Base-by-base conservation (phyloP, 2,888 invertebrate genomes). In the Tiphia femorata region DNA sequence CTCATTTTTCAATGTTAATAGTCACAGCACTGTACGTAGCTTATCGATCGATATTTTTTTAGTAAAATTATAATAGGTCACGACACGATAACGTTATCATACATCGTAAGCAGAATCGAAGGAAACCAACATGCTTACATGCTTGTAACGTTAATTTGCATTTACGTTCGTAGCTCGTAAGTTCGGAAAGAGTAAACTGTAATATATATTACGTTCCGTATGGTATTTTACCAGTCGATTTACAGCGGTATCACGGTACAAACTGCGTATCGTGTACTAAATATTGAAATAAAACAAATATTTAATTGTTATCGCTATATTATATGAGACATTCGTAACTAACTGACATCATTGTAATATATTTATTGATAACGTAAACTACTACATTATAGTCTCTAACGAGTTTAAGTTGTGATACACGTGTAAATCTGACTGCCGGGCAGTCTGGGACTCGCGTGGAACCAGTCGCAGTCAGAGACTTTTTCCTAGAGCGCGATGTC, bases 151-250 rank as follows among this genome's bases (percentile, higher is more conserved):
- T 62, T 59, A 38, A 55, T 72, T 60, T 64, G 62, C 67, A 69
- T 71, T 75, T 75, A 65, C 54, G 62, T 74, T 74, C 53, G 37
- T 41, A 57, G 43, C 58, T 61, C 56, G 35, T 58, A 64, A 62
- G 55, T 51, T 57, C 46, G 48, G 56, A 41, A 61, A 33, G 55
- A 20, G 84, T 84, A 84, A 84, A 84, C 82, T 85, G 86, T 86
- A 86, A 86, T 86, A 81, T 84, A 82, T 75, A 86, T 86, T 86
- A 86, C 86, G 85, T 86, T 86, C 84, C 84, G 86, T 87, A 87
- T 86, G 86, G 86, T 87, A 86, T 85, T 86, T 86, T 86, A 86
- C 86, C 86, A 86, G 83, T 66, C 65, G n/a, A n/a, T 68, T 72
- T 62, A 52, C 50, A 62, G 63, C 66, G 62, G 65, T 74, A 72